These are phyloP conservation scores for Belonocnema kinseyi DNA, from an alignment of 1,140 invertebrate genomes.

Conservation along the genomic window DNA sequence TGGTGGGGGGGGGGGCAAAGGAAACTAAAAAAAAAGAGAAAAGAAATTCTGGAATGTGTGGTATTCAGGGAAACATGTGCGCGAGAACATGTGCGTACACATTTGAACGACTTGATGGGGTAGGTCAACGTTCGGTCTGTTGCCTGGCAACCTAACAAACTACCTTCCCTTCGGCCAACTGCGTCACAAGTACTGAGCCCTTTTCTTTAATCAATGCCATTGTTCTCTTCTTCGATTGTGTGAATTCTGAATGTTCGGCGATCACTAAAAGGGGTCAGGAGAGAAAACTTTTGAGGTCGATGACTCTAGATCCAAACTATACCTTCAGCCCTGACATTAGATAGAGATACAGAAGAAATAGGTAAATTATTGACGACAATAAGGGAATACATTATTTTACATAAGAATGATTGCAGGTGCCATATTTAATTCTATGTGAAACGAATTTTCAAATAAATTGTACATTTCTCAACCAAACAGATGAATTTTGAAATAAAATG, in stretches of 20 bases:
- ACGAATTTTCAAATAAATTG: no score
- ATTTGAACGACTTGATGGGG: slow-evolving; percentile 43
- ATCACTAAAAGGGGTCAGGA: slow-evolving; percentile 43
- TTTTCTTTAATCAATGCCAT: slow-evolving; percentile 65
- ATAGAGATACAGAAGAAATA: no score
- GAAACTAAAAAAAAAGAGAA: neutral
- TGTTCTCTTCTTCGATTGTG: slow-evolving; percentile 63
- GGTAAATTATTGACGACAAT: no score
- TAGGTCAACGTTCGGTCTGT: slow-evolving; percentile 67
- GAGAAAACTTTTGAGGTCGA: slow-evolving; percentile 16
- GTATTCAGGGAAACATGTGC: slow-evolving; percentile 35
- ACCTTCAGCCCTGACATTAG: no score
- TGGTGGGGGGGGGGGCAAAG: neutral
- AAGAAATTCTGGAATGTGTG: slow-evolving; percentile 20
- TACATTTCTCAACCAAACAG: no score
- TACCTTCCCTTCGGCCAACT: slow-evolving; percentile 56
- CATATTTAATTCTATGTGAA: no score
- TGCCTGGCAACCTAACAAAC: slow-evolving; percentile 70
- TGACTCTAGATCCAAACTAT: neutral
- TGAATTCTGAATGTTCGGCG: slow-evolving; percentile 41
- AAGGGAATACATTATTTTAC: no score
- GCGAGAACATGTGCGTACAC: slow-evolving; percentile 29
- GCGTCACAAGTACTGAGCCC: slow-evolving; percentile 52
- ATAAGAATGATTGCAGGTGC: no score
- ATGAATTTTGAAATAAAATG: no score